Base-by-base conservation (phyloP, 2,888 invertebrate genomes). In the Drosophila putrida region DNA sequence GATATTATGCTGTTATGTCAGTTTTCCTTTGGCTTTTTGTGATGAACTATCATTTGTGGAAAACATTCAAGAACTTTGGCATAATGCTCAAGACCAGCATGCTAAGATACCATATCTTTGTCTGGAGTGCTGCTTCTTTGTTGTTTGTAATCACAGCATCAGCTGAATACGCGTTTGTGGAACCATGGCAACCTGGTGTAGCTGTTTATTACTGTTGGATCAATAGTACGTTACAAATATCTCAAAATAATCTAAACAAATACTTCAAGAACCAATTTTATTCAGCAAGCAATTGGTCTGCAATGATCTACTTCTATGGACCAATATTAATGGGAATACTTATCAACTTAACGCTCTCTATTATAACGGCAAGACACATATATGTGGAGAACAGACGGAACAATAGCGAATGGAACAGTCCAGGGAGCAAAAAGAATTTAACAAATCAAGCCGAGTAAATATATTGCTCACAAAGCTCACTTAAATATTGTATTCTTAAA, bases 1-100 rank as follows among this genome's bases (percentile, higher is more conserved):
- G 80, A 53, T 95, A 96, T 91, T 96, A 95, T 91, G 94, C 95
- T 65, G 96, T 96, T 90, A 94, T 96, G 92, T 94, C 95, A 31
- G 95, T 95, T 76, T 96, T 97, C 93, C 96, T 96, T 91, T 97
- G 97, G 97, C 94, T 97, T 81, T 96, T 96, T 89, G 95, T 96
- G 11, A 96, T 96, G 94, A 96, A 96, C 91, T 95, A 96, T 90
- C 96, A 96, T 89, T 95, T 96, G 84, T 96, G 96, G 95, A 95
- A 95, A 93, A 76, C 60, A 44, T 75, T 88, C 5, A 31, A 5
- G 1, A 20, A 27, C 0, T 9, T 78, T 77, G 11, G 13, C 0
- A 15, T 6, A 4, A 0, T 0, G 0, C 0, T 1, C 2, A 9
- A 6, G 0, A 10, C 2, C 9, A 69, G 5, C 8, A 90, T 91